Evolutionary conservation across 1,140 invertebrate genomes (phyloP).

Genomic region (Drosophila tropicalis): DNA sequence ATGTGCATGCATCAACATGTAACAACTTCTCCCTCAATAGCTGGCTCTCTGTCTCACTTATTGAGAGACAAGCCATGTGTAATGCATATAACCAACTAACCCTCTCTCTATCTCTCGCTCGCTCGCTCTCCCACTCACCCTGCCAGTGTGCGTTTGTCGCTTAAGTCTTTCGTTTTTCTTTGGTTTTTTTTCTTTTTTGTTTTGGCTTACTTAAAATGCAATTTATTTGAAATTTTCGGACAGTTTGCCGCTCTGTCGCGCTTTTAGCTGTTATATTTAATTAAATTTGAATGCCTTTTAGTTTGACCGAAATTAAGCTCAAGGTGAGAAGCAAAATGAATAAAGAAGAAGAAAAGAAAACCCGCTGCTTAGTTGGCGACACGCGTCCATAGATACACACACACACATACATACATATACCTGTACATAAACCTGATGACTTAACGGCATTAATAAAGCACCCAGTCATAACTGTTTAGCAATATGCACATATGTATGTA

Average conservation of each 20-base stretch:
- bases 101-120: background rate
- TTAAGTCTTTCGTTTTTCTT: slow-evolving; percentile 70
- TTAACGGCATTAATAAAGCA: slow-evolving; percentile 50
- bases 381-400: slow-evolving; percentile 40
- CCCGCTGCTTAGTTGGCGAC: slow-evolving; percentile 36
- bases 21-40: background rate
- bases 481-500: slow-evolving; percentile 6
- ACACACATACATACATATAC: background rate
- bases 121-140: background rate
- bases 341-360: slow-evolving; percentile 57
- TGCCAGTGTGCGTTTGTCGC: slow-evolving; percentile 56
- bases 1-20: slow-evolving; percentile 16
- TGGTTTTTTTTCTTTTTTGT: slow-evolving; percentile 16
- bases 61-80: background rate
- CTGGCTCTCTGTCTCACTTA: background rate
- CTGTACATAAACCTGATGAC: slow-evolving; percentile 20
- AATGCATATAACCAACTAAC: background rate
- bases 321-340: slow-evolving; percentile 55
- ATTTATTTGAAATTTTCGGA: slow-evolving; percentile 63
- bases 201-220: slow-evolving; percentile 53
- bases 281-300: slow-evolving; percentile 71
- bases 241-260: slow-evolving; percentile 47
- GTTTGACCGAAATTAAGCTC: slow-evolving; percentile 79
- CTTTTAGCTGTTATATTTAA: slow-evolving; percentile 63
- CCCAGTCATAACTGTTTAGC: slow-evolving; percentile 66